Base-by-base conservation (phyloP, 2,113 vertebrate genomes). In the Herpetotheres cachinnans region DNA sequence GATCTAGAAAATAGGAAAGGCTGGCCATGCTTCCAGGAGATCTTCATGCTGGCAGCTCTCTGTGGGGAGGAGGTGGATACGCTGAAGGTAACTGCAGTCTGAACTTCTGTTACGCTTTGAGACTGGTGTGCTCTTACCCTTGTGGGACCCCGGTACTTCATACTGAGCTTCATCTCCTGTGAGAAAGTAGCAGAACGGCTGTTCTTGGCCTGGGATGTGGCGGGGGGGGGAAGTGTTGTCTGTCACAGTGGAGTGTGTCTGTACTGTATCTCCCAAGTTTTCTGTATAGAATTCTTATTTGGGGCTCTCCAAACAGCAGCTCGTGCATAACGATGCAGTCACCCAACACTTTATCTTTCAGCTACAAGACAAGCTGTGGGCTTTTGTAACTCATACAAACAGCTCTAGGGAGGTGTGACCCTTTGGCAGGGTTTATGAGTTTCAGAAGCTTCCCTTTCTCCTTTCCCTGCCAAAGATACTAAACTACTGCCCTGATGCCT, bases 41-140 rank as follows among this genome's bases (percentile, higher is more conserved):
- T 99, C 91, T 99, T 99, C 98, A 99, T 99, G 99, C 96, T 99
- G 70, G 99, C 99, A 17, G 99, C 99, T 47, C 55, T 99, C 71
- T 96, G 49, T 71, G 96, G 89, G 20, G 99, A 99, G 72, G 99
- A 99, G 44, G 99, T 99, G 85, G 98, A 99, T 12, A 99, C 98
- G 0, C 98, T 99, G 34, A 99, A 99, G 99, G 99, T 99, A 96
- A 88, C n/a, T 72, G 38, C 47, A 30, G 47, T 5, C 50, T 70
- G 46, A 73, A 0, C 32, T 49, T 34, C 13, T 69, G 34, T 46
- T 72, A 16, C 10, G 3, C 25, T 52, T 34, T 17, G 77, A 46
- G 21, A 2, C 12, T 34, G 40, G 10, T 16, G 7, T 77, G 34
- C 34, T 47, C 22, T 46, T 32, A 16, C 16, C 47, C 49, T 18